Conservation (phyloP, 2,113 vertebrate species). For the Brachyistius frenatus region DNA sequence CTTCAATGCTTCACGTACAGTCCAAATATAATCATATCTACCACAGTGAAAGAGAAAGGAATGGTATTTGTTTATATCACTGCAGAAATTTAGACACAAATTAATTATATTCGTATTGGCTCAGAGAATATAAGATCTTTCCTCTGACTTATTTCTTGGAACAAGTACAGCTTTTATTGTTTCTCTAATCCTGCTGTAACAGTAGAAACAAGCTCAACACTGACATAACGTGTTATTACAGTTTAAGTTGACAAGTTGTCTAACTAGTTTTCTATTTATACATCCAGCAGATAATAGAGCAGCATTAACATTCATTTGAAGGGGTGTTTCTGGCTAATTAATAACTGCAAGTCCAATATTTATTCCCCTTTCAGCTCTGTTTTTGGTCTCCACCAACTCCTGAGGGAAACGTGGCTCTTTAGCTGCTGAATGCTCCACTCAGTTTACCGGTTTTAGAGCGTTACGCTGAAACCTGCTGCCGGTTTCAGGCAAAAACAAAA, state of each 20-base stretch:
- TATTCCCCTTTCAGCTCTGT: background rate
- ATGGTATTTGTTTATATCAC: background rate
- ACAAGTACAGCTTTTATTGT: background rate
- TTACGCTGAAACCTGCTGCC: background rate
- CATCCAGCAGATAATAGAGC: background rate
- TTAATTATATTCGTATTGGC: background rate
- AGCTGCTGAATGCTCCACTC: background rate
- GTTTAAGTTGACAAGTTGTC: background rate
- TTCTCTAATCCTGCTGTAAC: background rate
- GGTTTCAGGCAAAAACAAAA: too few species aligned
- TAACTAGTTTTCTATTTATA: background rate
- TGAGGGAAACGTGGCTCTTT: background rate
- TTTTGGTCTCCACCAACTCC: background rate
- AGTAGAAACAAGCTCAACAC: background rate
- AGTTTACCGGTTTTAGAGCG: background rate
- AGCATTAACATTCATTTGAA: background rate
- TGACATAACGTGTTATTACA: background rate
- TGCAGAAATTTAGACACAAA: background rate
- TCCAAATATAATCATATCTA: too few species aligned
- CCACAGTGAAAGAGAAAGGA: background rate
- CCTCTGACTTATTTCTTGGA: background rate
- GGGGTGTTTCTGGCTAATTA: background rate
- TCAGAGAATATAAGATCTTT: background rate
- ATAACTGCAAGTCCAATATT: background rate
- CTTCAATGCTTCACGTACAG: too few species aligned